These are phyloP conservation scores for Benthosema pterotum DNA, from an alignment of 2,797 vertebrate genomes.

Conservation along the genomic window DNA sequence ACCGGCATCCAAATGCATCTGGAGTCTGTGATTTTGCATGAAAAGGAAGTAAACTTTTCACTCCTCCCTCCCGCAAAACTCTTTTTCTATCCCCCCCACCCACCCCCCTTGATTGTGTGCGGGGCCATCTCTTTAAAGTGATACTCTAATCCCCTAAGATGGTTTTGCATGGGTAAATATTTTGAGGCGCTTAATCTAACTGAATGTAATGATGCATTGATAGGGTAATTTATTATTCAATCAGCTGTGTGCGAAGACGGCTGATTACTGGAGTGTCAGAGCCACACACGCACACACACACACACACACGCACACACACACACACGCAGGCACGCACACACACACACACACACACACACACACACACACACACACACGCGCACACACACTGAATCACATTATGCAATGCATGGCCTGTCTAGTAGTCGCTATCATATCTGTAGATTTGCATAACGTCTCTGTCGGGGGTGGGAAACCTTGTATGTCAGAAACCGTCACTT, in stretches of 20 bases:
- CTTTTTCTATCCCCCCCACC: not conserved
- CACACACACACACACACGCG: conserved; percentile 24
- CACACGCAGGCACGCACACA: conserved; percentile 37
- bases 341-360: conserved; percentile 7
- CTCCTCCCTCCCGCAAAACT: conserved; percentile 4
- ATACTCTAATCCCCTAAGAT: conserved; percentile 79
- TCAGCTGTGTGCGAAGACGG: conserved; percentile 67
- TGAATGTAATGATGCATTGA: conserved; percentile 82
- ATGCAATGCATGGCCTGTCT: too few relatives aligned
- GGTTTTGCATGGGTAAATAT: conserved; percentile 87
- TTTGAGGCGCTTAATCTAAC: conserved; percentile 81
- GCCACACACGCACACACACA: conserved; percentile 13
- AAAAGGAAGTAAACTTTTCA: conserved; percentile 51
- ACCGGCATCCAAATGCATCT: conserved; percentile 38
- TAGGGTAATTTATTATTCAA: conserved; percentile 85
- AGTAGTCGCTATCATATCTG: too few relatives aligned
- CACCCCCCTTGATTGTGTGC: conserved; percentile 5
- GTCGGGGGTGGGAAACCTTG: too few relatives aligned
- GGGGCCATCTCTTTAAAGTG: conserved; percentile 76
- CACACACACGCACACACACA: not conserved
- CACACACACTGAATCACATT: too few relatives aligned
- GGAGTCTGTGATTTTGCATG: conserved; percentile 49
- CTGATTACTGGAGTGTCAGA: conserved; percentile 78
- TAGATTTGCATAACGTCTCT: too few relatives aligned
- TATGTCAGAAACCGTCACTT: too few relatives aligned